Conservation (phyloP, 2,888 invertebrate species). For the Limnephilus marmoratus region DNA sequence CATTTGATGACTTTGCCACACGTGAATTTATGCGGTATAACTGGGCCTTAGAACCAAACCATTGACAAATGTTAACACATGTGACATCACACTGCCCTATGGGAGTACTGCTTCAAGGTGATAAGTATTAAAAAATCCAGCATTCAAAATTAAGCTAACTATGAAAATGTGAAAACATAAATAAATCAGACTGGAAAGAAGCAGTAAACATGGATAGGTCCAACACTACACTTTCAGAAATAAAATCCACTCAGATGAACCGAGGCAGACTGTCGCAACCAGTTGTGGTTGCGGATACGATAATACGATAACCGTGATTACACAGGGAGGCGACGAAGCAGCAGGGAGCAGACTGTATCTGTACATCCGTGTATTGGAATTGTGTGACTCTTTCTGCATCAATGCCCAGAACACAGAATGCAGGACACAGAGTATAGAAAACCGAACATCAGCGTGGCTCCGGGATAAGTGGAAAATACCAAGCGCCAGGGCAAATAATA, state of each 20-base stretch:
- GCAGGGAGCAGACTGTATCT: constrained; percentile 7
- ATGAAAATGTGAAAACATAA: not conserved
- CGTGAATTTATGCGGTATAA: too few species aligned
- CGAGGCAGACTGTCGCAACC: not conserved
- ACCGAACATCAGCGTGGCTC: not conserved
- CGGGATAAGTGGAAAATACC: not conserved
- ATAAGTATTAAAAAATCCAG: not conserved
- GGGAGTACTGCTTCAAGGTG: not conserved
- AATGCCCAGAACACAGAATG: not conserved
- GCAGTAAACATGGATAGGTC: not conserved
- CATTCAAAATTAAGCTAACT: not conserved
- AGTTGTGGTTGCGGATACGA: not conserved
- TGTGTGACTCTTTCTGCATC: constrained; percentile 6
- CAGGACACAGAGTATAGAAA: not conserved
- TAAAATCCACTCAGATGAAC: not conserved
- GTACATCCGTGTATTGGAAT: not conserved
- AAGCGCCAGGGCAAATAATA: not conserved
- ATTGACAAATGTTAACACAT: not conserved
- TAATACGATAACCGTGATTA: not conserved
- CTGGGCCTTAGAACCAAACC: too few species aligned
- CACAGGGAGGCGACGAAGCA: not conserved
- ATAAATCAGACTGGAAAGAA: too few species aligned
- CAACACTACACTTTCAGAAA: not conserved
- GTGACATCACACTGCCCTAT: not conserved
- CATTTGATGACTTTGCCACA: too few species aligned